phyloP scores from a whole-genome alignment of 2,888 invertebrate species.

The Leistus spinibarbis region DNA sequence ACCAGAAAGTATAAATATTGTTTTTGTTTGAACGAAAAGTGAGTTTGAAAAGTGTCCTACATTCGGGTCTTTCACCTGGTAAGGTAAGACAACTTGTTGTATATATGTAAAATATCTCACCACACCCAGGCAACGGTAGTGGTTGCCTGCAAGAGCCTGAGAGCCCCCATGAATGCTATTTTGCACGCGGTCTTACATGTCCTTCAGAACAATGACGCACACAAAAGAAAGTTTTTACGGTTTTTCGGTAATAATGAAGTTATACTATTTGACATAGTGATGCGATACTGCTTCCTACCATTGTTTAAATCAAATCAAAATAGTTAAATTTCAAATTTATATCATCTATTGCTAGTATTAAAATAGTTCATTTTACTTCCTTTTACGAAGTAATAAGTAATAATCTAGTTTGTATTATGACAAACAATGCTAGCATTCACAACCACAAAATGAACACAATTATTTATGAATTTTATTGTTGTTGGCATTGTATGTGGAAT shows the following conservation, averaged over 20 bases:
- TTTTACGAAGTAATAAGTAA: too few species aligned
- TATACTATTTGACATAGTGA: too few species aligned
- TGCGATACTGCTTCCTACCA: slow-evolving; percentile 29
- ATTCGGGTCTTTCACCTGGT: slow-evolving; percentile 44
- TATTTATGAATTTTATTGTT: too few species aligned
- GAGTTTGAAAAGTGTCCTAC: slow-evolving; percentile 45
- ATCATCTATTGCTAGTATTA: too few species aligned
- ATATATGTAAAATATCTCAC: slow-evolving; percentile 16
- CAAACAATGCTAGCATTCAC: too few species aligned
- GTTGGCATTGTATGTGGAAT: too few species aligned
- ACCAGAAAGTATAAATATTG: slow-evolving; percentile 29
- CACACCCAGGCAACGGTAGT: slow-evolving; percentile 9
- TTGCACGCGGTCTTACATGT: slow-evolving; percentile 21
- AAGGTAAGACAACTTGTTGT: slow-evolving; percentile 29
- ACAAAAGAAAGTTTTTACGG: slow-evolving; percentile 29
- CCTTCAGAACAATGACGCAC: slow-evolving; percentile 31
- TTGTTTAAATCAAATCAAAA: too few species aligned
- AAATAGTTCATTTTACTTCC: too few species aligned
- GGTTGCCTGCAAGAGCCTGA: slow-evolving; percentile 4
- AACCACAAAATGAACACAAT: too few species aligned
- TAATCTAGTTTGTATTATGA: too few species aligned
- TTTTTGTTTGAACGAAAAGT: slow-evolving; percentile 42
- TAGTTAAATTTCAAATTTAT: too few species aligned
- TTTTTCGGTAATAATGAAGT: slow-evolving; percentile 29
- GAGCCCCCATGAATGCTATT: slow-evolving; percentile 16